Evolutionary conservation across 2,888 invertebrate genomes (phyloP).

Genomic region (Eupithecia exiguata): DNA sequence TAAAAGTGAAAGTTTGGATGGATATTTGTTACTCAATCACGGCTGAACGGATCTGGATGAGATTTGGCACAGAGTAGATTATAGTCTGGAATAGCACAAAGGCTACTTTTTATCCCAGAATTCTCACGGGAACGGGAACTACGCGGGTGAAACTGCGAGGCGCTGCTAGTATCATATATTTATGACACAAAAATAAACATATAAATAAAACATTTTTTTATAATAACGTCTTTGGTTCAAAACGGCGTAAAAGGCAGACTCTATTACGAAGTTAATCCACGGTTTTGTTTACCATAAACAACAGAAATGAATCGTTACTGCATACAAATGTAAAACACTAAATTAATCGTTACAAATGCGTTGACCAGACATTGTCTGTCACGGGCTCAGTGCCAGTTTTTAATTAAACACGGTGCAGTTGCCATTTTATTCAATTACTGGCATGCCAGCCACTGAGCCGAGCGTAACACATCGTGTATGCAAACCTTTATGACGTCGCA

Average conservation of each 20-base stretch:
- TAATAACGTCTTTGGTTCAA: not conserved
- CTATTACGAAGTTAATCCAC: not conserved
- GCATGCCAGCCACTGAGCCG: slow-evolving; percentile 39
- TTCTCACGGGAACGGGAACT: too few species aligned
- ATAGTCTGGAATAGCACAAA: too few species aligned
- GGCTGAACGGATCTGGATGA: too few species aligned
- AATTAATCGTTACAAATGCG: slow-evolving; percentile 41
- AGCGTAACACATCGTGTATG: slow-evolving; percentile 37
- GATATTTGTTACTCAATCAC: too few species aligned
- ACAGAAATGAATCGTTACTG: not conserved
- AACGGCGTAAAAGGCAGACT: not conserved
- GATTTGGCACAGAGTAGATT: too few species aligned
- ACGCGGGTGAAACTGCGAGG: too few species aligned
- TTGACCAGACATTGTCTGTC: slow-evolving; percentile 39
- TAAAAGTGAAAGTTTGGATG: too few species aligned
- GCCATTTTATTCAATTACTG: slow-evolving; percentile 58
- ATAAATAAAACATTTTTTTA: not conserved
- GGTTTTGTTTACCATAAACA: not conserved
- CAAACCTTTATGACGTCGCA: slow-evolving; percentile 35
- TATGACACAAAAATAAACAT: too few species aligned
- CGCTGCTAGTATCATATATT: too few species aligned
- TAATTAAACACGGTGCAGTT: slow-evolving; percentile 57
- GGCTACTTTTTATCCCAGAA: too few species aligned
- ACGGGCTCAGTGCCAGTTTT: slow-evolving; percentile 50
- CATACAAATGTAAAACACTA: slow-evolving; percentile 31